Conservation (phyloP, 1,140 invertebrate species). For the Cyphomyrmex costatus region DNA sequence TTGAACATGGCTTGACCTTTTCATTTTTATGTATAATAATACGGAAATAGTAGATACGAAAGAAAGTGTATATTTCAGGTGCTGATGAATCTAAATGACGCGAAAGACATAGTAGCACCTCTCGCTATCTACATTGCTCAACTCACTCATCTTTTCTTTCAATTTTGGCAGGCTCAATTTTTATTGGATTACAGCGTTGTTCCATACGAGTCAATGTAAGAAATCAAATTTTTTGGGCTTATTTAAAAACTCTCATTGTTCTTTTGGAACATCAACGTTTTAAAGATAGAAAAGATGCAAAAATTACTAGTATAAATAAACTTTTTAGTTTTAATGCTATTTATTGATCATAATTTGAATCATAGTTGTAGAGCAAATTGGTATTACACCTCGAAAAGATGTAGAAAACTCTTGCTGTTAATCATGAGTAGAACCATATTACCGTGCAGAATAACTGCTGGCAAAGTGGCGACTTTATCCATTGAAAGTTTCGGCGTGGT, state of each 20-base stretch:
- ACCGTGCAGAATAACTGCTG: slow-evolving; percentile 49
- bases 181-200: slow-evolving; percentile 39
- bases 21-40: not conserved
- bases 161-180: slow-evolving; percentile 54
- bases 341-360: not conserved
- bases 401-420: slow-evolving; percentile 28
- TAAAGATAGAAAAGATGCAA: not conserved
- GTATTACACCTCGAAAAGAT: slow-evolving; percentile 46
- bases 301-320: not conserved
- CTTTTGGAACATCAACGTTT: not conserved
- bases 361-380: slow-evolving; percentile 41
- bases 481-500: slow-evolving; percentile 37
- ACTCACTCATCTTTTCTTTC: slow-evolving; percentile 48
- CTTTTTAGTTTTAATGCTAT: not conserved
- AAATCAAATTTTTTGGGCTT: not conserved
- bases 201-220: slow-evolving; percentile 56
- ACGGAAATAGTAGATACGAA: not conserved
- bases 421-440: slow-evolving; percentile 32
- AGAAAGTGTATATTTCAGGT: slow-evolving; percentile 19
- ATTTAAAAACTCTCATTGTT: not conserved
- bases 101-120: slow-evolving; percentile 47
- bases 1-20: no score
- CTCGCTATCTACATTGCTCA: slow-evolving; percentile 47
- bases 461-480: slow-evolving; percentile 30
- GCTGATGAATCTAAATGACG: slow-evolving; percentile 45